Evolutionary conservation across 2,888 invertebrate genomes (phyloP), one percentile per base, ranked within the genome.

Genomic region (Synanthedon vespiformis): DNA sequence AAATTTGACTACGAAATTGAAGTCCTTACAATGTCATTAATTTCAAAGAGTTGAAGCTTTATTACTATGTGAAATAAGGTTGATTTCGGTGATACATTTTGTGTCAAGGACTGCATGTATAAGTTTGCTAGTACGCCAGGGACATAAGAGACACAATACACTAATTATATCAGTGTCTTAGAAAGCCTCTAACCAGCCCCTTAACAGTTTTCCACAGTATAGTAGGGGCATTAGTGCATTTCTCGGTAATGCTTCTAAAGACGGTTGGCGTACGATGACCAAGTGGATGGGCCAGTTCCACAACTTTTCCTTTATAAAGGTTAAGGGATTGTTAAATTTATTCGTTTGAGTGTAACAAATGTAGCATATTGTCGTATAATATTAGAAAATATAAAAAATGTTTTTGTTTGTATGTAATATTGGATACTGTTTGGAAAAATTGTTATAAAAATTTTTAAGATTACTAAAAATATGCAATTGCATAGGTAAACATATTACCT

Each of bases 131-230:
- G 57, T 54, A 56, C 71, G 65, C 71, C 68, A 72, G 73, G 75
- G 69, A 74, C 74, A 74, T 75, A 72, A 70, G 71, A 73, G 76
- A 81, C 41, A 56, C 56, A 58, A 56, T 57, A 54, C 54, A 83
- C 83, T 87, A 86, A 87, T 83, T 76, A 83, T 80, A 86, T 87
- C 85, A 86, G 77, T 72, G 76, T 83, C 85, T 85, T 80, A 82
- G 86, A 81, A 85, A 84, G 85, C 85, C 80, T 63, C 83, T 79
- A 83, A 83, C 83, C 83, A 81, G 74, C 85, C 86, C 86, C 87
- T 86, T 86, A 86, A 85, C 86, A 85, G 84, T 86, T 87, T 87
- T 86, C 80, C 83, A 73, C 70, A 66, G 81, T 80, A 81, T 81
- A 70, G 81, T 60, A 75, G 74, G 70, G 71, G 86, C 84, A 83